Evolutionary conservation across 2,888 invertebrate species (phyloP).

Genomic region (Erannis defoliaria): DNA sequence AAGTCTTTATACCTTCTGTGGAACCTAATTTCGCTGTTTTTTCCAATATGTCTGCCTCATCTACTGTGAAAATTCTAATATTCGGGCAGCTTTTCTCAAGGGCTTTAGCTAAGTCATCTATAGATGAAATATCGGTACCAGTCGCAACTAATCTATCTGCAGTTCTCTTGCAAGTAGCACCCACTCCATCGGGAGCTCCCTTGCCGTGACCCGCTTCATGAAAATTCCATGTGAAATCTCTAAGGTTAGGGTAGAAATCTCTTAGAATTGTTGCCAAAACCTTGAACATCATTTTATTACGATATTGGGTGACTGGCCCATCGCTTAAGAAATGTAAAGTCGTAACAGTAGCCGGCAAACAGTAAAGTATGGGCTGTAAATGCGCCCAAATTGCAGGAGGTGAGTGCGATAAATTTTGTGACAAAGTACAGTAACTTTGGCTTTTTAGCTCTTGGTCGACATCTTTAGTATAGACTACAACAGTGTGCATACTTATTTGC

Average conservation of each 20-base stretch:
- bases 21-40: neutral
- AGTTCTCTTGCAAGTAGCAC: conserved; percentile 6
- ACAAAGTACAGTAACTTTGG: neutral
- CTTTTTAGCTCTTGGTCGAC: neutral
- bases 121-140: neutral
- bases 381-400: conserved; percentile 23
- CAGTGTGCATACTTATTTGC: conserved; percentile 45
- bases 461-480: conserved; percentile 28
- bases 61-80: neutral
- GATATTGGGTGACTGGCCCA: conserved; percentile 7
- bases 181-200: conserved; percentile 5
- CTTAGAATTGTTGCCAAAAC: neutral
- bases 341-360: neutral
- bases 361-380: neutral
- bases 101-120: neutral
- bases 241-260: neutral
- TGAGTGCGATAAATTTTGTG: conserved; percentile 27
- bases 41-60: neutral
- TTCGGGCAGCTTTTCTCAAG: neutral
- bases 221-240: conserved; percentile 6
- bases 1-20: no score
- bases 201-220: conserved; percentile 5
- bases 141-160: neutral
- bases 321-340: conserved; percentile 6
- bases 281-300: conserved; percentile 6